A percentile compares a stretch with the other conserved stretches of the same genome.
Evolutionary conservation across 2,797 vertebrate species (phyloP).

Genomic region (Myiotriccus ornatus): DNA sequence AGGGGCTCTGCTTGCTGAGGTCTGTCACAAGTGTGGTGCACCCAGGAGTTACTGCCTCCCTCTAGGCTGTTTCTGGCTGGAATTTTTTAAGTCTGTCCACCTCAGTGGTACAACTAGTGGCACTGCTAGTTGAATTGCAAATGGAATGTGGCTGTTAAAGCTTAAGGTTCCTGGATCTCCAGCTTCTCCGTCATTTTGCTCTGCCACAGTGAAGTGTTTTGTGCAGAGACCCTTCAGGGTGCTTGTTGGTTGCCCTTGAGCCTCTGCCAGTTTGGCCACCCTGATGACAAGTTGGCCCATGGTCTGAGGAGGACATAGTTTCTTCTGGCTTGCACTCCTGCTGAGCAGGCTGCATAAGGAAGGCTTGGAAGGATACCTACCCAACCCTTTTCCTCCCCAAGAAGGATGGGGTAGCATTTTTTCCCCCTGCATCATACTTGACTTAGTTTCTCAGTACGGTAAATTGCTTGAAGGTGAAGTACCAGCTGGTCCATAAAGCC

Average conservation of each 20-base stretch:
- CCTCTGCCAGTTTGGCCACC: neutral
- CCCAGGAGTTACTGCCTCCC: neutral
- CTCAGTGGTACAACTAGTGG: neutral
- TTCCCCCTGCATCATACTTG: neutral
- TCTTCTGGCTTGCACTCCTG: neutral
- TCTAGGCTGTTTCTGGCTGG: neutral
- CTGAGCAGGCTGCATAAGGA: neutral
- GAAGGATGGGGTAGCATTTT: neutral
- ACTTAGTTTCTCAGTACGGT: neutral
- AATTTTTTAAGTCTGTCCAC: neutral
- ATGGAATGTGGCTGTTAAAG: neutral
- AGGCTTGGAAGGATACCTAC: neutral
- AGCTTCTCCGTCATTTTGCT: neutral
- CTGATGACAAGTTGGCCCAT: neutral
- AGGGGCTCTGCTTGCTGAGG: neutral
- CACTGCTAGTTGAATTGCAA: neutral
- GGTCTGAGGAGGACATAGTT: neutral
- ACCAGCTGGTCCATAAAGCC: conserved; percentile 16
- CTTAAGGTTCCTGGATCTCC: neutral
- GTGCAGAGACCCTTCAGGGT: neutral
- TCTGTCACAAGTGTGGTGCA: neutral
- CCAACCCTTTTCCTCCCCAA: neutral
- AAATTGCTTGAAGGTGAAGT: conserved; percentile 27
- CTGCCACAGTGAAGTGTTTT: neutral
- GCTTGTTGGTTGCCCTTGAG: neutral